These are phyloP conservation scores for Drosophila kikkawai DNA, from an alignment of 1,140 invertebrate species.

Conservation along the genomic window DNA sequence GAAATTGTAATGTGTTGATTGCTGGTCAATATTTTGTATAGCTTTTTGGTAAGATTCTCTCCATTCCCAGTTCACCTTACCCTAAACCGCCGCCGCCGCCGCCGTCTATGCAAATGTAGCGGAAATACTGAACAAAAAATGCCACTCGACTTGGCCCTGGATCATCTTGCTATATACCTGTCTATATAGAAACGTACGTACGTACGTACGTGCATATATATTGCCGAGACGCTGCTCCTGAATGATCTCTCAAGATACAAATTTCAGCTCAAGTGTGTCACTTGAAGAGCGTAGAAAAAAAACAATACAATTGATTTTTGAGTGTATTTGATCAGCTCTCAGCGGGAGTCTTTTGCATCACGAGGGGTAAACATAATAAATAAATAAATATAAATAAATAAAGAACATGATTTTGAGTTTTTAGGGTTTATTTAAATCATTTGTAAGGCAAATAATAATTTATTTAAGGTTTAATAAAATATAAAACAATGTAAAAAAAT, in stretches of 20 bases:
- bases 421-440: neutral
- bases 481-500: no score
- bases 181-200: constrained; percentile 21
- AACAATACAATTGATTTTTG: constrained; percentile 63
- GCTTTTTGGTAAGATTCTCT: neutral
- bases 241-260: constrained; percentile 50
- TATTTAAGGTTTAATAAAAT: neutral
- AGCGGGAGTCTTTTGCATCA: neutral
- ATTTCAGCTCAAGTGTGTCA: constrained; percentile 69
- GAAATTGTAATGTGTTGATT: constrained; percentile 27
- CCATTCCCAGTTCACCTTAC: constrained; percentile 34
- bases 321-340: constrained; percentile 54
- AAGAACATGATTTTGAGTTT: neutral
- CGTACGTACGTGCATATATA: constrained; percentile 2
- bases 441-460: neutral
- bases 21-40: neutral
- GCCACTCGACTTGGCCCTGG: constrained; percentile 47
- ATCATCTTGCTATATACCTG: constrained; percentile 29
- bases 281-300: constrained; percentile 42
- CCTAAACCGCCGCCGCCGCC: constrained; percentile 12
- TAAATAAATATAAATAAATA: neutral
- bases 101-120: constrained; percentile 75
- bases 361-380: neutral
- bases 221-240: constrained; percentile 7
- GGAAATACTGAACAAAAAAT: constrained; percentile 65